phyloP scores from a whole-genome alignment of 2,113 vertebrate species.

The Lota lota region DNA sequence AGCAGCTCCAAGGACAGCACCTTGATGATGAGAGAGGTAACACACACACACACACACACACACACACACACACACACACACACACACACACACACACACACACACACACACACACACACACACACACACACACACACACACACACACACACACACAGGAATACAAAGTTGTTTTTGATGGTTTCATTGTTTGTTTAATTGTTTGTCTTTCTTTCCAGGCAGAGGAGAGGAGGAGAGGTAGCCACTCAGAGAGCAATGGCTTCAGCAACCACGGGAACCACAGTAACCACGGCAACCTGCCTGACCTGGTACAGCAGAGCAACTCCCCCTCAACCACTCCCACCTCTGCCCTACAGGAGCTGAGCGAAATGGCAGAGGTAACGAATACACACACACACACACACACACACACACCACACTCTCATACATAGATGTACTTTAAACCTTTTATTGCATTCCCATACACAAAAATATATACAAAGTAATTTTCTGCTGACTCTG shows the following conservation, averaged over 20 bases:
- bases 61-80: slow-evolving; percentile 11
- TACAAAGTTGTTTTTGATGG: neutral
- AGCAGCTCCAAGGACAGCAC: slow-evolving; percentile 90
- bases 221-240: slow-evolving; percentile 86
- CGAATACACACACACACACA: slow-evolving; percentile 7
- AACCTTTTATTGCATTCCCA: neutral
- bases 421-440: neutral
- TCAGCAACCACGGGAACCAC: slow-evolving; percentile 77
- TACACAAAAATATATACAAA: neutral
- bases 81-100: slow-evolving; percentile 14
- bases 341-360: slow-evolving; percentile 85
- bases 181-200: slow-evolving; percentile 31
- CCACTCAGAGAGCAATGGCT: slow-evolving; percentile 92
- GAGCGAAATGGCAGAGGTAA: slow-evolving; percentile 86
- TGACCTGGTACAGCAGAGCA: slow-evolving; percentile 95
- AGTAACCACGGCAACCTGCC: slow-evolving; percentile 93
- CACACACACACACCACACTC: slow-evolving; percentile 3
- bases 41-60: slow-evolving; percentile 14
- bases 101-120: slow-evolving; percentile 27
- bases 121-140: slow-evolving; percentile 12
- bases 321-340: slow-evolving; percentile 87
- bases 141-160: slow-evolving; percentile 9
- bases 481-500: neutral
- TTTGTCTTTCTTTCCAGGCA: slow-evolving; percentile 54
- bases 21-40: slow-evolving; percentile 91